These are phyloP conservation scores for Hypomecis punctinalis DNA, from an alignment of 2,888 invertebrate genomes.

Conservation along the genomic window DNA sequence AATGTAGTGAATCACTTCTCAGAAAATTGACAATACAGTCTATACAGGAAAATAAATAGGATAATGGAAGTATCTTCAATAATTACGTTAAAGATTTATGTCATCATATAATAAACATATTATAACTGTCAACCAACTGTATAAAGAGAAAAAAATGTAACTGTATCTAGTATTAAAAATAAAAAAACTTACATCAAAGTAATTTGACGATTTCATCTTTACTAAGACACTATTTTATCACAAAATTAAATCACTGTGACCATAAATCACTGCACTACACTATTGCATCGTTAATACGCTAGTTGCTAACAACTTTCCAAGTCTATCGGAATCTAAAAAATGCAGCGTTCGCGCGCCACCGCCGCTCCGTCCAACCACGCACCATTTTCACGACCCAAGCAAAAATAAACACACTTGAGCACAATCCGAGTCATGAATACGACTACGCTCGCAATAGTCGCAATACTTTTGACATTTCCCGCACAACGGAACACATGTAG, in stretches of 20 bases:
- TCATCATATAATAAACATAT: too few relatives aligned
- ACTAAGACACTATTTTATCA: conserved; percentile 33
- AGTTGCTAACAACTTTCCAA: conserved; percentile 64
- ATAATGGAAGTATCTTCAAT: too few relatives aligned
- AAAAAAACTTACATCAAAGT: conserved; percentile 59
- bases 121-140: neutral
- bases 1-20: conserved; percentile 32
- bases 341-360: conserved; percentile 65
- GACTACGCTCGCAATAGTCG: conserved; percentile 55
- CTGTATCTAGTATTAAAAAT: conserved; percentile 14
- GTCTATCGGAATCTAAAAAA: conserved; percentile 61
- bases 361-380: conserved; percentile 45
- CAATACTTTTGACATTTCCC: conserved; percentile 60
- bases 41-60: conserved; percentile 18
- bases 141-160: neutral
- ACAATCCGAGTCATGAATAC: conserved; percentile 44
- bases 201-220: conserved; percentile 55
- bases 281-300: conserved; percentile 51
- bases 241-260: conserved; percentile 43
- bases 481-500: conserved; percentile 61
- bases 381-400: conserved; percentile 56
- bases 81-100: too few relatives aligned
- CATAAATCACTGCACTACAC: conserved; percentile 50
- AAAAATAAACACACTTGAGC: conserved; percentile 45
- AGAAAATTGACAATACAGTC: conserved; percentile 22